Percentiles rank a stretch among this genome's conserved stretches.
These are phyloP conservation scores for Diorhabda elongata DNA, from an alignment of 1,140 invertebrate species.

Conservation along the genomic window DNA sequence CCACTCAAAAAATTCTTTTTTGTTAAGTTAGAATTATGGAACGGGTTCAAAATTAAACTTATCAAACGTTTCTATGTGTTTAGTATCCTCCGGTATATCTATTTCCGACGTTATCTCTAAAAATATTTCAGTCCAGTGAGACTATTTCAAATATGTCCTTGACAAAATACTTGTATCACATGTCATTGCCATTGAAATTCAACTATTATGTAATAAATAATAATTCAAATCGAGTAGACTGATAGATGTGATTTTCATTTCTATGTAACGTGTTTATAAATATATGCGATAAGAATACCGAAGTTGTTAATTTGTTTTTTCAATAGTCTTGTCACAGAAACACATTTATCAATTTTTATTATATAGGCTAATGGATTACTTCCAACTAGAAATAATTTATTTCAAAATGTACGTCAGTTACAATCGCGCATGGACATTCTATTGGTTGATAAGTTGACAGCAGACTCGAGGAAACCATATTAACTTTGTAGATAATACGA, in stretches of 20 bases:
- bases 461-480: too few relatives aligned
- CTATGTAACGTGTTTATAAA: not conserved
- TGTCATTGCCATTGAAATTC: slow-evolving; percentile 2
- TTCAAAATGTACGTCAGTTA: too few relatives aligned
- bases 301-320: not conserved
- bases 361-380: not conserved
- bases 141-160: not conserved
- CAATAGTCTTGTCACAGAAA: not conserved
- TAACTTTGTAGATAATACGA: too few relatives aligned
- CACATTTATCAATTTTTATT: not conserved
- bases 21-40: too few relatives aligned
- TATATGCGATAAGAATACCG: not conserved
- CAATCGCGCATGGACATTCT: too few relatives aligned
- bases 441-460: too few relatives aligned
- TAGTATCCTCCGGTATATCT: too few relatives aligned
- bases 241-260: not conserved
- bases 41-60: too few relatives aligned
- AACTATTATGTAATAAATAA: not conserved
- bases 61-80: too few relatives aligned
- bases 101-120: too few relatives aligned
- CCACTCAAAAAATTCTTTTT: too few relatives aligned
- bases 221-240: not conserved
- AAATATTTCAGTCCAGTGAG: too few relatives aligned
- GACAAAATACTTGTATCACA: not conserved
- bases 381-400: not conserved